phyloP scores from a whole-genome alignment of 2,888 invertebrate genomes.

The Noctua fimbriata region DNA sequence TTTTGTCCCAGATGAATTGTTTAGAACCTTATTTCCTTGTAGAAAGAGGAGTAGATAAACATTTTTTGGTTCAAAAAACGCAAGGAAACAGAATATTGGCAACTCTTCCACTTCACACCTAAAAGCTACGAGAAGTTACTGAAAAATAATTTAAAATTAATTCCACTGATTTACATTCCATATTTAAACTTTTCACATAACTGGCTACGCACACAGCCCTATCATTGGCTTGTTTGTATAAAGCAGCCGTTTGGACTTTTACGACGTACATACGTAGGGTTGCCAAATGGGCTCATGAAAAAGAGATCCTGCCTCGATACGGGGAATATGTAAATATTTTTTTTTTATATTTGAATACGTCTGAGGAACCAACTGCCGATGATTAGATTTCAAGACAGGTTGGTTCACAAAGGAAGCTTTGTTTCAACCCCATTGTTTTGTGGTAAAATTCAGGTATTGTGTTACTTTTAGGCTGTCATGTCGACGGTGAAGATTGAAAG shows the following conservation, averaged over 20 bases:
- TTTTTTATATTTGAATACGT: constrained; percentile 73
- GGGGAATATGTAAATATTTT: constrained; percentile 79
- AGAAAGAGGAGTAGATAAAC: neutral
- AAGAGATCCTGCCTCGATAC: constrained; percentile 77
- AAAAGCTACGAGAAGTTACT: neutral
- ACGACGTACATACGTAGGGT: constrained; percentile 75
- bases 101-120: neutral
- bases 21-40: neutral
- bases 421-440: constrained; percentile 21
- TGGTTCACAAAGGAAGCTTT: constrained; percentile 31
- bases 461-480: neutral
- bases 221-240: constrained; percentile 74
- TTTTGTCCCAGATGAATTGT: constrained; percentile 5
- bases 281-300: constrained; percentile 85
- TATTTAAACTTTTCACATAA: constrained; percentile 46
- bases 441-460: constrained; percentile 4
- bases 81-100: neutral
- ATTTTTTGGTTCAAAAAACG: neutral
- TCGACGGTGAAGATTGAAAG: neutral
- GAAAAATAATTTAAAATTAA: constrained; percentile 33
- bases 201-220: constrained; percentile 46
- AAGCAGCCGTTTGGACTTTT: constrained; percentile 77
- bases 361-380: constrained; percentile 67
- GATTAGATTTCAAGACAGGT: constrained; percentile 66
- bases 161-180: constrained; percentile 39